A percentile compares a stretch with the other conserved stretches of the same genome.
Evolutionary conservation across 1,140 invertebrate species (phyloP).

Genomic region (Eupristina koningsbergeri): DNA sequence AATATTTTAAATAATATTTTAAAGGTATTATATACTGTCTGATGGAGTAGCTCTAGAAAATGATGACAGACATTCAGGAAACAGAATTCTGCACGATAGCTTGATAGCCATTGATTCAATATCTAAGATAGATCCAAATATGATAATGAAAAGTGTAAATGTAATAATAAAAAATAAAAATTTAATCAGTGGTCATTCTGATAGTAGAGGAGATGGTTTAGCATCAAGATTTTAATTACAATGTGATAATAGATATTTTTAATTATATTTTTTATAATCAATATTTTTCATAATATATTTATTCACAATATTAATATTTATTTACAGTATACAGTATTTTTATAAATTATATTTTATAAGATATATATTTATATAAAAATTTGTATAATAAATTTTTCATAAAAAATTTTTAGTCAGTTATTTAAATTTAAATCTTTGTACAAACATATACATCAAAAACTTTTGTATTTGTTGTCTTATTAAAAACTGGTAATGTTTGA

Average conservation of each 20-base stretch:
- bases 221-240: constrained; percentile 75
- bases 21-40: constrained; percentile 62
- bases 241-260: constrained; percentile 38
- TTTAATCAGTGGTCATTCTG: constrained; percentile 74
- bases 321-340: constrained; percentile 27
- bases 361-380: too few species aligned
- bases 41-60: constrained; percentile 64
- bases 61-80: constrained; percentile 60
- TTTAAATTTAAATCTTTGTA: constrained; percentile 27
- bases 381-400: constrained; percentile 36
- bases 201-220: constrained; percentile 78
- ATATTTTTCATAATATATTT: constrained; percentile 9
- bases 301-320: constrained; percentile 34
- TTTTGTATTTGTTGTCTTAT: neutral
- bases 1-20: constrained; percentile 20
- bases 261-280: constrained; percentile 22
- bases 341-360: constrained; percentile 37
- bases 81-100: constrained; percentile 57
- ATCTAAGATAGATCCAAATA: constrained; percentile 54
- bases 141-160: constrained; percentile 71
- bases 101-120: constrained; percentile 56
- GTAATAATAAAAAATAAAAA: constrained; percentile 72
- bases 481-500: too few species aligned
- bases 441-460: constrained; percentile 21
- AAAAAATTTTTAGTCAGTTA: constrained; percentile 38